Conservation (phyloP, 2,888 invertebrate genomes). For the Lasioglossum morio region DNA sequence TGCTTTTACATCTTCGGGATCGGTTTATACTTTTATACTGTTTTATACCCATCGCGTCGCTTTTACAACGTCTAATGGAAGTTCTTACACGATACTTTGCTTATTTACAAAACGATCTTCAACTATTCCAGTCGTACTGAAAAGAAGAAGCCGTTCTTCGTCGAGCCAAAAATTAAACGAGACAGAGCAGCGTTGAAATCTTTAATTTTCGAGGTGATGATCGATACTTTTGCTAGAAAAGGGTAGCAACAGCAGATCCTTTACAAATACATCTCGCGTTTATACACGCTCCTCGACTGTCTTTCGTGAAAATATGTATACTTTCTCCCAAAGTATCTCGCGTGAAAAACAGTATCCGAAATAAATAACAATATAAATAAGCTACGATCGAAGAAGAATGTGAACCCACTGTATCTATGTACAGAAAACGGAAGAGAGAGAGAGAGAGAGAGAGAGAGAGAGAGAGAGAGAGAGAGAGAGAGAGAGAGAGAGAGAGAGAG, state of each 20-base stretch:
- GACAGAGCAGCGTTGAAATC: constrained; percentile 14
- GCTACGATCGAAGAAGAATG: too few species aligned
- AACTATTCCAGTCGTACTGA: constrained; percentile 13
- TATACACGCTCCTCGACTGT: too few species aligned
- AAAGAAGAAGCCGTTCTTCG: constrained; percentile 23
- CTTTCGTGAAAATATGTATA: too few species aligned
- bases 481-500: too few species aligned
- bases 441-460: too few species aligned
- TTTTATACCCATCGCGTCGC: background rate
- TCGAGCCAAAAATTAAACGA: constrained; percentile 10
- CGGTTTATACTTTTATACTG: too few species aligned
- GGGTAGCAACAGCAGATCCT: constrained; percentile 1
- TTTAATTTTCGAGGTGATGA: constrained; percentile 1
- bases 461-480: too few species aligned
- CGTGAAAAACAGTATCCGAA: too few species aligned
- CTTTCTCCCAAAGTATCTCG: too few species aligned
- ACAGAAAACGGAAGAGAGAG: too few species aligned
- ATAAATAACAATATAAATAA: too few species aligned
- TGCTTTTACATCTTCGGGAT: constrained; percentile 16
- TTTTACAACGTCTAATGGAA: constrained; percentile 43
- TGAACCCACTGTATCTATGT: too few species aligned
- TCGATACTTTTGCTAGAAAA: constrained; percentile 6
- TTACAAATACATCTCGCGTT: background rate
- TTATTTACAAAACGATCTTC: constrained; percentile 43
- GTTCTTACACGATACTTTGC: constrained; percentile 34